Evolutionary conservation across 2,888 invertebrate species (phyloP).

Genomic region (Baccha elongata): DNA sequence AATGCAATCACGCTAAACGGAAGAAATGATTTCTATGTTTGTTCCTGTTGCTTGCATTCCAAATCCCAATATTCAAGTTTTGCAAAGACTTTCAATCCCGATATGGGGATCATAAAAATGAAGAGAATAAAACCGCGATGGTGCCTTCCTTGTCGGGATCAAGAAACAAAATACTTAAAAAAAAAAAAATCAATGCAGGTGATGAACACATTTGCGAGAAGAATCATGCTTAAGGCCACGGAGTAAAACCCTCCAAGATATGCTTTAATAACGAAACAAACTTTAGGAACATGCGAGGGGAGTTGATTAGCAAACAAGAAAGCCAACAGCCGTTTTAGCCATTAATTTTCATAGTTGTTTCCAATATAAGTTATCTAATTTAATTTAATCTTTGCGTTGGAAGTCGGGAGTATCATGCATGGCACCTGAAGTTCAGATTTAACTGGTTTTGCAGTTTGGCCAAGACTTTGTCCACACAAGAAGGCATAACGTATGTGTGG

Average conservation of each 20-base stretch:
- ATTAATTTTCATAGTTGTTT: constrained; percentile 44
- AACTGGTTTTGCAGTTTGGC: constrained; percentile 40
- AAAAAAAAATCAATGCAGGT: constrained; percentile 22
- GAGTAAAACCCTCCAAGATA: constrained; percentile 15
- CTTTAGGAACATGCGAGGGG: constrained; percentile 22
- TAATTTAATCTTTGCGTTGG: constrained; percentile 55
- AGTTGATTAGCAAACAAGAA: constrained; percentile 52
- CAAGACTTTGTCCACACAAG: constrained; percentile 1
- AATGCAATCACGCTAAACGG: constrained; percentile 46
- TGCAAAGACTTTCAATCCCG: constrained; percentile 21
- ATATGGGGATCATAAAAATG: constrained; percentile 33
- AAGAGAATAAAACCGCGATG: too few relatives aligned
- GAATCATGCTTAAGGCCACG: constrained; percentile 27
- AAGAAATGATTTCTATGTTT: constrained; percentile 25
- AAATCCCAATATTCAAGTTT: constrained; percentile 31
- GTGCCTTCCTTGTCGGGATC: constrained; percentile 9
- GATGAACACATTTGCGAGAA: constrained; percentile 13
- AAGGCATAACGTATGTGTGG: background rate
- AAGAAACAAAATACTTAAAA: constrained; percentile 10
- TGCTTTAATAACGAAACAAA: constrained; percentile 15
- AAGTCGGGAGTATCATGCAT: background rate
- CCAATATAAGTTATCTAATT: constrained; percentile 47
- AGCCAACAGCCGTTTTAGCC: constrained; percentile 52
- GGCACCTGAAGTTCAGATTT: constrained; percentile 7
- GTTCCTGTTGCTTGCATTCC: background rate